Percentiles rank a stretch among this genome's conserved stretches.
Evolutionary conservation across 1,140 invertebrate species (phyloP).

Genomic region (Drosophila micromelanica): DNA sequence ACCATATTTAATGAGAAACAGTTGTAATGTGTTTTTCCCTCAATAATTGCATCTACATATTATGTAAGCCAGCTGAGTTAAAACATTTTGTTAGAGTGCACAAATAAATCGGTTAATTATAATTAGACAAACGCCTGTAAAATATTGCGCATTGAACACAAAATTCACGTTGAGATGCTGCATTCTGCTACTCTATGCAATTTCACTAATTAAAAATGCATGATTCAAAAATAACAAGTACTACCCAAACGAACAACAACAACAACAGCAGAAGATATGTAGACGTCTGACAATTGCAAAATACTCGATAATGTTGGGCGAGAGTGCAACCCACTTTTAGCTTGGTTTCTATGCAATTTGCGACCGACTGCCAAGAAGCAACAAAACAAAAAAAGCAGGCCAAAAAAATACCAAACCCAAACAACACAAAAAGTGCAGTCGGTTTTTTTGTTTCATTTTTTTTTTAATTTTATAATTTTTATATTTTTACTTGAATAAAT

Average conservation of each 20-base stretch:
- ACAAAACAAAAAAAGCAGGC: conserved; percentile 30
- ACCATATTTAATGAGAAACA: not conserved
- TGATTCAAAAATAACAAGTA: conserved; percentile 71
- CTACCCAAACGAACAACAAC: conserved; percentile 22
- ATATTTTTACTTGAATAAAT: conserved; percentile 57
- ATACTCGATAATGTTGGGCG: conserved; percentile 66
- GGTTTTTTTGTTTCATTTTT: conserved; percentile 8
- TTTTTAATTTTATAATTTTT: conserved; percentile 43
- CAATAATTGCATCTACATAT: not conserved
- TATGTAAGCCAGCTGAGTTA: not conserved
- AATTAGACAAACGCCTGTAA: conserved; percentile 71
- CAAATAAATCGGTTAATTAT: conserved; percentile 73
- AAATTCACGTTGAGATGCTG: conserved; percentile 64
- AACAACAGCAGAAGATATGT: conserved; percentile 30
- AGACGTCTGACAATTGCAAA: conserved; percentile 61
- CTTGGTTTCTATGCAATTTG: conserved; percentile 74
- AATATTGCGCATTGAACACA: conserved; percentile 68
- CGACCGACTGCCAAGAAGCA: conserved; percentile 63
- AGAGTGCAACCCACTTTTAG: conserved; percentile 76
- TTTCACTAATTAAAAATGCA: conserved; percentile 81
- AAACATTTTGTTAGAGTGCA: conserved; percentile 30
- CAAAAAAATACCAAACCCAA: conserved; percentile 38
- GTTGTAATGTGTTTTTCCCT: not conserved
- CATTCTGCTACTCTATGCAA: conserved; percentile 57
- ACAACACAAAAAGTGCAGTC: conserved; percentile 49